These are phyloP conservation scores for Luehdorfia chinensis DNA, from an alignment of 1,140 invertebrate genomes.

Conservation along the genomic window DNA sequence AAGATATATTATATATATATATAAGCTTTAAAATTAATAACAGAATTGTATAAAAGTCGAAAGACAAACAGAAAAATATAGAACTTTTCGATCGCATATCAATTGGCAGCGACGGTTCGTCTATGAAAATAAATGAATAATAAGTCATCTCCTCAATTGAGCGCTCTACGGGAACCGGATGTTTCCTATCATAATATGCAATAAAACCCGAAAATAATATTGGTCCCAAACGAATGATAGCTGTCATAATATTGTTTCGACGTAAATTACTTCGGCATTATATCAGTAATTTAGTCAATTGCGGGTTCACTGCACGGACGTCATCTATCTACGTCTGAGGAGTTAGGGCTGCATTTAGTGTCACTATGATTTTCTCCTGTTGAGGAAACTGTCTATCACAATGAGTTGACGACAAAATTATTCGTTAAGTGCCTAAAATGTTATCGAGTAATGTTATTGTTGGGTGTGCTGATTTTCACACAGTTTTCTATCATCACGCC, in stretches of 20 bases:
- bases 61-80: slow-evolving; percentile 1
- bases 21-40: no score
- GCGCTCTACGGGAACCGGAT: slow-evolving; percentile 11
- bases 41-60: no score
- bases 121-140: slow-evolving; percentile 17
- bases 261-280: no score
- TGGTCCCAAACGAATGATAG: no score
- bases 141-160: slow-evolving; percentile 13
- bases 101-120: slow-evolving; percentile 14
- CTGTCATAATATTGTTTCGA: no score
- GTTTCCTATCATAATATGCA: slow-evolving; percentile 6
- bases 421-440: no score
- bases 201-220: slow-evolving; percentile 5
- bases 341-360: background rate
- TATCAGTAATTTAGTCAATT: slow-evolving; percentile 7
- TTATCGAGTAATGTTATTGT: no score
- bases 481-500: no score
- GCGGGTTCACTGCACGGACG: background rate
- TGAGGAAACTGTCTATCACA: background rate
- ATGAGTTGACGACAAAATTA: background rate
- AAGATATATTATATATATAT: no score
- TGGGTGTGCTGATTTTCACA: no score
- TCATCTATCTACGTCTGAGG: background rate
- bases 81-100: slow-evolving; percentile 8
- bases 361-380: no score